Evolutionary conservation across 2,113 vertebrate species (phyloP).

Genomic region (Vicugna pacos): DNA sequence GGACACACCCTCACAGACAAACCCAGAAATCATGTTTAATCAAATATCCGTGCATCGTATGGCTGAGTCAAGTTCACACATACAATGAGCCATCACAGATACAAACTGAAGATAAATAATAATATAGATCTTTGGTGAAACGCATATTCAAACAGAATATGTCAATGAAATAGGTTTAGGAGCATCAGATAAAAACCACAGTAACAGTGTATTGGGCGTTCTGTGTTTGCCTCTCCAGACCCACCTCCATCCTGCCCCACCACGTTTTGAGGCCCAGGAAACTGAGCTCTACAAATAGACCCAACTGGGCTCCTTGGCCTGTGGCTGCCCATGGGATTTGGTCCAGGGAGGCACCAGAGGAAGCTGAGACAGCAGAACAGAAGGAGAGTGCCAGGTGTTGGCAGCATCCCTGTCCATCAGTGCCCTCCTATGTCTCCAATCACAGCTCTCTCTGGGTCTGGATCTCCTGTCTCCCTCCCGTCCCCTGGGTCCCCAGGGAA

Average conservation of each 20-base stretch:
- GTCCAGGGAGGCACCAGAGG: neutral
- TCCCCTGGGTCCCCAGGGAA: neutral
- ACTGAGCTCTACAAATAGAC: neutral
- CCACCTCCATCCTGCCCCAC: no score
- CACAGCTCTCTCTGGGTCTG: neutral
- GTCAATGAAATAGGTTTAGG: neutral
- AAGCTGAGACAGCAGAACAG: neutral
- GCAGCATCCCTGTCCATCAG: neutral
- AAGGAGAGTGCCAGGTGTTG: rapidly evolving
- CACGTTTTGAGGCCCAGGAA: neutral
- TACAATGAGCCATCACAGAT: neutral
- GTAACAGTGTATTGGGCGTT: neutral
- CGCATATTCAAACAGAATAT: neutral
- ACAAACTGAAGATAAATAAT: neutral
- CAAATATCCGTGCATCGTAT: no score
- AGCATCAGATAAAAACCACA: neutral
- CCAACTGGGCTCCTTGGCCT: rapidly evolving
- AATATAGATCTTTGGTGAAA: neutral
- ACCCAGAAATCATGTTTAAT: no score
- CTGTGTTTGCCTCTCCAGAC: neutral
- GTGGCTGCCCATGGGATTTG: neutral
- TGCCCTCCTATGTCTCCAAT: neutral
- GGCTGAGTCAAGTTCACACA: neutral
- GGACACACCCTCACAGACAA: neutral
- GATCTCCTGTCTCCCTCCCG: no score